phyloP scores from a whole-genome alignment of 2,113 vertebrate genomes.

The Tachuris rubrigastra region DNA sequence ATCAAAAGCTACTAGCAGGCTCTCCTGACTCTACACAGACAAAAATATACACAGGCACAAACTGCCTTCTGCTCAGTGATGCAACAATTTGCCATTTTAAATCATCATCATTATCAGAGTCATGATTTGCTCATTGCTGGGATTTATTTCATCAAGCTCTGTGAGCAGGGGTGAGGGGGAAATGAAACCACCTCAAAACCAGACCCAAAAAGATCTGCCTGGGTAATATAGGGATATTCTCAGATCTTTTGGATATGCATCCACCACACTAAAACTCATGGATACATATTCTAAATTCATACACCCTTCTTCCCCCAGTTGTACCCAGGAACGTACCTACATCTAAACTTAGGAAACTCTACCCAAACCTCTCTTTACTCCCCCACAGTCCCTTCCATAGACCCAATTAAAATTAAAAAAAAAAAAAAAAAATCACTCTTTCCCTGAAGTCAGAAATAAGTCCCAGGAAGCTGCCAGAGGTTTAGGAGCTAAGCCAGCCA shows the following conservation, averaged over 20 bases:
- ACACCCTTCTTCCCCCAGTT: neutral
- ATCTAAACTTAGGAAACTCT: neutral
- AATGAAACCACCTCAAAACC: neutral
- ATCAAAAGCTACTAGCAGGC: neutral
- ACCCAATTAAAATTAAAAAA: neutral
- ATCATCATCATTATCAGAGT: neutral
- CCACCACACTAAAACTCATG: neutral
- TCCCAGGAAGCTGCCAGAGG: slow-evolving; percentile 51
- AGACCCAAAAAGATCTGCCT: neutral
- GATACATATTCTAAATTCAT: neutral
- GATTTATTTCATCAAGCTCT: neutral
- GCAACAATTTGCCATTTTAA: neutral
- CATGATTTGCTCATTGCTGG: neutral
- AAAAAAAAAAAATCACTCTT: neutral
- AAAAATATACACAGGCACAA: neutral
- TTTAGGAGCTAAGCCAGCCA: slow-evolving; percentile 72
- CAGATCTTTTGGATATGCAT: neutral
- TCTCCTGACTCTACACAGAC: neutral
- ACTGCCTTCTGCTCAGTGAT: neutral
- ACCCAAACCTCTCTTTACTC: neutral
- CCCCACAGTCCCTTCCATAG: neutral
- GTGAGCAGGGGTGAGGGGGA: neutral
- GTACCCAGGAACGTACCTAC: neutral
- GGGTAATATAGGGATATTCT: neutral
- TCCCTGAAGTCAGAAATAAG: slow-evolving; percentile 12